A percentile compares a stretch with the other conserved stretches of the same genome.
phyloP scores from a whole-genome alignment of 2,797 vertebrate species.

The Gouania willdenowi region DNA sequence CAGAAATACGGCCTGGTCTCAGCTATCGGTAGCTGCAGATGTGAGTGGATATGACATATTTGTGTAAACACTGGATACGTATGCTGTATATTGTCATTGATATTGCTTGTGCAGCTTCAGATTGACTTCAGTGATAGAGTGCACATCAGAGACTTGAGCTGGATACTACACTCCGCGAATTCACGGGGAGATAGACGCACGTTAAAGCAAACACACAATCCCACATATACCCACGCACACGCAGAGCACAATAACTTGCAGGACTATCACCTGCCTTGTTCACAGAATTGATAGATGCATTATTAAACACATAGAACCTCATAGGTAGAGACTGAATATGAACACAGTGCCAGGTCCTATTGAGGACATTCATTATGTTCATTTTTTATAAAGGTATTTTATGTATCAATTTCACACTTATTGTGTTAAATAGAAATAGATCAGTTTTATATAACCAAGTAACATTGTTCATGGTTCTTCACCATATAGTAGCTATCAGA shows the following conservation, averaged over 20 bases:
- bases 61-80: constrained; percentile 62
- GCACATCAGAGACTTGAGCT: constrained; percentile 54
- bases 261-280: constrained; percentile 58
- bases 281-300: constrained; percentile 56
- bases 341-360: constrained; percentile 39
- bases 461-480: no score
- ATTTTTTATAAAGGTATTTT: no score
- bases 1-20: constrained; percentile 19
- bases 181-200: constrained; percentile 27
- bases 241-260: constrained; percentile 48
- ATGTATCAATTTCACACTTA: no score
- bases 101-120: constrained; percentile 56
- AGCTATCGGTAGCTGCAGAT: constrained; percentile 57
- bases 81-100: constrained; percentile 50
- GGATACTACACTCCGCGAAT: constrained; percentile 41
- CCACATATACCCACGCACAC: constrained; percentile 9
- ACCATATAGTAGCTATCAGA: no score
- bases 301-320: constrained; percentile 66
- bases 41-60: constrained; percentile 63
- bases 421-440: no score
- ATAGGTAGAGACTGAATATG: constrained; percentile 61
- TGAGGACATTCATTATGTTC: constrained; percentile 24
- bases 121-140: constrained; percentile 60
- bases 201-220: not conserved
- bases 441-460: no score